A percentile compares a stretch with the other conserved stretches of the same genome.
Conservation (phyloP, 2,888 invertebrate species). For the Dryobotodes eremita region DNA sequence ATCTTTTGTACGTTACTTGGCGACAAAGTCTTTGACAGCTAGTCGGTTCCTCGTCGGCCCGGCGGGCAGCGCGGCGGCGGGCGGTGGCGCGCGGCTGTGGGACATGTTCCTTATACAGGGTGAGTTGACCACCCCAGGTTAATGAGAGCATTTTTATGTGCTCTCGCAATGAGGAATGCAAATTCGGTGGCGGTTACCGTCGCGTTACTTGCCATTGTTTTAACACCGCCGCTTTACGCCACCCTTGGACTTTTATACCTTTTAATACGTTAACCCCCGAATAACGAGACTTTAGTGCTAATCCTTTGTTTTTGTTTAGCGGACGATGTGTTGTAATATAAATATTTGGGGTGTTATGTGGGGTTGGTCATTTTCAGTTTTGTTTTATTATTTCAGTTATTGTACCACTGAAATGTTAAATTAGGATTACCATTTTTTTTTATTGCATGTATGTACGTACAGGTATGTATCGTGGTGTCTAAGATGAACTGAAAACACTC, state of each 20-base stretch:
- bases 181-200: slow-evolving; percentile 87
- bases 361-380: slow-evolving; percentile 20
- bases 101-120: slow-evolving; percentile 65
- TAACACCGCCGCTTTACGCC: slow-evolving; percentile 83
- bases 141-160: slow-evolving; percentile 90
- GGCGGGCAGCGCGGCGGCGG: too few species aligned
- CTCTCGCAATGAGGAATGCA: slow-evolving; percentile 90
- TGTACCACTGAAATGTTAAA: not conserved
- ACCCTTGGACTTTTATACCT: slow-evolving; percentile 83
- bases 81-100: not conserved
- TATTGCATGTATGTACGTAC: not conserved
- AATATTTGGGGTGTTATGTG: slow-evolving; percentile 56
- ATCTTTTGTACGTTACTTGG: not conserved
- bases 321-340: slow-evolving; percentile 60
- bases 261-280: slow-evolving; percentile 85
- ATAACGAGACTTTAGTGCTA: slow-evolving; percentile 79
- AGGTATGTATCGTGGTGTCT: not conserved
- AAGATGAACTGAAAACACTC: not conserved
- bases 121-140: slow-evolving; percentile 86
- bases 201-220: slow-evolving; percentile 87
- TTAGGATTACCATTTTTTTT: not conserved
- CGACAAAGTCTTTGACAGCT: not conserved
- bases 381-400: slow-evolving; percentile 7
- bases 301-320: slow-evolving; percentile 79
- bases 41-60: not conserved